Base-by-base conservation (phyloP, 2,113 vertebrate genomes). In the Paramormyrops kingsleyae region DNA sequence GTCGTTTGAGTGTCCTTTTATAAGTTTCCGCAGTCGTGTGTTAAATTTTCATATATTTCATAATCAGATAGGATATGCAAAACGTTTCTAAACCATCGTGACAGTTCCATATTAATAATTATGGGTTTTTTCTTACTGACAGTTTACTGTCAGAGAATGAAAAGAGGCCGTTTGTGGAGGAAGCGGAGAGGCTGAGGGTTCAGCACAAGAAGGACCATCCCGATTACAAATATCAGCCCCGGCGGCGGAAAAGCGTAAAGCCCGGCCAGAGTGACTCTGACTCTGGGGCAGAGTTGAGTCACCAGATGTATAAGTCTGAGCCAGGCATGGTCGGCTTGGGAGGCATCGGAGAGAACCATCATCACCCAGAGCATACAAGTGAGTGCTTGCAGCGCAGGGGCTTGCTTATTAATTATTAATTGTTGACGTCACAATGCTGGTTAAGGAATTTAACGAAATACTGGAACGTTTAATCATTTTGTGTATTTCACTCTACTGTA, bases 181-280 rank as follows among this genome's bases (percentile, higher is more conserved):
- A 98, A 93, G 97, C 97, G 0, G 97, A 98, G 91, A 93, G 97
- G 27, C 96, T 99, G 89, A 94, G 98, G 62, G 95, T 97, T 53
- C 98, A 99, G 93, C 98, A 99, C 95, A 98, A 98, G 94, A 98
- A 96, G 90, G 97, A 98, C 93, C 96, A 98, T 90, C 97, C 98
- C 0, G 97, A 99, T 94, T 99, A 99, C 91, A 99, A 98, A 94
- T 99, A 98, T 95, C 97, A 99, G 91, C 97, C 97, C 0, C 96
- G 97, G 2, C 92, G 97, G 93, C 96, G 97, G 90, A 98, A 98
- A 96, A 96, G 95, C 0, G 91, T 95, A 15, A 99, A 98, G 92
- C 92, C 95, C 0, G 96, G 96, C 19, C 97, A 96, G 89, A 96
- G 95, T 0, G 97, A 98, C 89, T 93, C 95, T 0, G 96, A 96